Conservation (phyloP, 2,888 invertebrate genomes). For the Diadegma fenestrale region DNA sequence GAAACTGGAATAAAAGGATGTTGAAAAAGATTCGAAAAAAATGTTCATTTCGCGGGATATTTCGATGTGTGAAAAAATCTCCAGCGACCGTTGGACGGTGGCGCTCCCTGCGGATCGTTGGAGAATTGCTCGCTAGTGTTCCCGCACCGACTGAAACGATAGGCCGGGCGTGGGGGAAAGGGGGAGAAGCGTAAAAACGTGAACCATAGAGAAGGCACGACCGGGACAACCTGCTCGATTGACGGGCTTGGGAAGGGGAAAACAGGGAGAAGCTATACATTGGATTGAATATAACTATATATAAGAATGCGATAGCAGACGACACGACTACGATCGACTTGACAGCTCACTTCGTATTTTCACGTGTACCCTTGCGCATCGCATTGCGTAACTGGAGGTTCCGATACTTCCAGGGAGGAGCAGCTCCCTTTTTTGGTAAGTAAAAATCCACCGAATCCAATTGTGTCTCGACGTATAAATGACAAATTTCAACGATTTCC, state of each 20-base stretch:
- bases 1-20: not conserved
- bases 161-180: not conserved
- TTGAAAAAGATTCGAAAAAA: not conserved
- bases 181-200: conserved; percentile 2
- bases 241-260: conserved; percentile 65
- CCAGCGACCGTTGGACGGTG: not conserved
- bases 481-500: not conserved
- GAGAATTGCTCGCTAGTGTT: conserved; percentile 6
- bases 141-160: not conserved
- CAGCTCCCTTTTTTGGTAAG: conserved; percentile 81
- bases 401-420: conserved; percentile 79
- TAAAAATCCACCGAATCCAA: conserved; percentile 58
- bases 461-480: not conserved
- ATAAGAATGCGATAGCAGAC: conserved; percentile 77
- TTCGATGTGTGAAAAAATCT: not conserved
- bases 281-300: conserved; percentile 53
- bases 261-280: conserved; percentile 40
- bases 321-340: conserved; percentile 81
- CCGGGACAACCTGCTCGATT: conserved; percentile 69
- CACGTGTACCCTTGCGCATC: conserved; percentile 81
- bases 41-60: conserved; percentile 18
- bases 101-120: conserved; percentile 12
- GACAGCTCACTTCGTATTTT: conserved; percentile 81
- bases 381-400: conserved; percentile 81
- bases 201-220: conserved; percentile 42